Conservation (phyloP, 2,888 invertebrate genomes). For the Fissipunctia ypsillon region DNA sequence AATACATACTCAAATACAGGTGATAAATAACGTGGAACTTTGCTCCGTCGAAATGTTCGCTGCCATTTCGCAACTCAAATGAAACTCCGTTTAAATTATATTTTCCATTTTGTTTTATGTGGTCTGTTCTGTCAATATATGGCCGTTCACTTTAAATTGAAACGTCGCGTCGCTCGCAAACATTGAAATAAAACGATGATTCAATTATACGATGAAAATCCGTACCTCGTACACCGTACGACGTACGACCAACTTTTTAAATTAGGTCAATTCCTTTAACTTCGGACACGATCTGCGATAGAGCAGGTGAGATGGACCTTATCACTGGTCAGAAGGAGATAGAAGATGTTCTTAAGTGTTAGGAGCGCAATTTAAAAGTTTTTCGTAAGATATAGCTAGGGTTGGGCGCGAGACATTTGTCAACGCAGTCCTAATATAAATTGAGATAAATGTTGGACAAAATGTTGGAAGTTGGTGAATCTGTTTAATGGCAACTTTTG, state of each 20-base stretch:
- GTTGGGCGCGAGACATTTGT: constrained; percentile 56
- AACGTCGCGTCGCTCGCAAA: constrained; percentile 65
- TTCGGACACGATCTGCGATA: constrained; percentile 57
- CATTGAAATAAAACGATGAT: constrained; percentile 60
- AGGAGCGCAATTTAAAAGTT: constrained; percentile 65
- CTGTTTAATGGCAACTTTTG: constrained; percentile 42
- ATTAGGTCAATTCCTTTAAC: constrained; percentile 63
- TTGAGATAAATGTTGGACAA: constrained; percentile 60
- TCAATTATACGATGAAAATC: constrained; percentile 64
- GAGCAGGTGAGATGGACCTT: constrained; percentile 40
- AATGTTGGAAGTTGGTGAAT: constrained; percentile 47
- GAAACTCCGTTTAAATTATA: constrained; percentile 60
- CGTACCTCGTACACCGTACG: constrained; percentile 56
- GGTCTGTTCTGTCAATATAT: constrained; percentile 59
- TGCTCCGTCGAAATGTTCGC: constrained; percentile 6
- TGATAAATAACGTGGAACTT: constrained; percentile 34
- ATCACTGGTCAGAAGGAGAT: constrained; percentile 41
- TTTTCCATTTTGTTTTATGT: constrained; percentile 58
- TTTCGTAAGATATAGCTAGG: constrained; percentile 49
- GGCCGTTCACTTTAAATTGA: constrained; percentile 66
- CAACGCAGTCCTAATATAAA: constrained; percentile 51
- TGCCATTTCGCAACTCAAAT: constrained; percentile 49
- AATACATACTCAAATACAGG: constrained; percentile 30
- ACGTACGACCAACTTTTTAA: constrained; percentile 61
- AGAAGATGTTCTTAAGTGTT: constrained; percentile 50